Percentiles rank a stretch among this genome's conserved stretches.
Conservation (phyloP, 2,113 vertebrate species). For the Rhinichthys klamathensis region DNA sequence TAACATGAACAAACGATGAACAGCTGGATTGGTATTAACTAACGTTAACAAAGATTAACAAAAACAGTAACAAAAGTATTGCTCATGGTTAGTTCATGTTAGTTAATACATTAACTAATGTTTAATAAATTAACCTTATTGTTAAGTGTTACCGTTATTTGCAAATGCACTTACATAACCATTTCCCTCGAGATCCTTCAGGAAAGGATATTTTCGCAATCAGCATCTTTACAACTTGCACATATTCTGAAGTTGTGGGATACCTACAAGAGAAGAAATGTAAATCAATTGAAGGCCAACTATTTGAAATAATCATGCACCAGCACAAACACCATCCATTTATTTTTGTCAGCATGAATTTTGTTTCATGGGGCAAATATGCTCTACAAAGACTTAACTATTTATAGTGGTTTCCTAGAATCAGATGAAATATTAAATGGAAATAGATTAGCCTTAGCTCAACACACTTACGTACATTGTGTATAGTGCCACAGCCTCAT, state of each 20-base stretch:
- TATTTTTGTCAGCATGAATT: too few species aligned
- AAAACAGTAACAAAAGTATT: too few species aligned
- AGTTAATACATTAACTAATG: too few species aligned
- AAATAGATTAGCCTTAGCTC: slow-evolving; percentile 8
- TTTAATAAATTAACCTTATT: too few species aligned
- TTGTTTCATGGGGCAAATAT: too few species aligned
- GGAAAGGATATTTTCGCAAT: slow-evolving; percentile 11
- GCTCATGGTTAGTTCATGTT: too few species aligned
- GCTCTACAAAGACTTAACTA: neutral
- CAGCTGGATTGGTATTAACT: too few species aligned
- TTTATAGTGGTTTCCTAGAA: slow-evolving; percentile 9
- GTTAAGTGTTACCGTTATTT: too few species aligned
- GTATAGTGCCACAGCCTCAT: slow-evolving; percentile 10
- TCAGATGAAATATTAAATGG: slow-evolving; percentile 4
- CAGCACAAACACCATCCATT: too few species aligned
- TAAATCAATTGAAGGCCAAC: neutral
- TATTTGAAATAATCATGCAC: too few species aligned
- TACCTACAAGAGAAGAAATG: slow-evolving; percentile 12
- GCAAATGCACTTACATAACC: slow-evolving; percentile 8
- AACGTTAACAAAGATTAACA: too few species aligned
- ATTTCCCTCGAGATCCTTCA: slow-evolving; percentile 16
- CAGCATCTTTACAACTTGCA: slow-evolving; percentile 14
- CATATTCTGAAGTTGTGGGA: slow-evolving; percentile 14
- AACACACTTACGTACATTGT: slow-evolving; percentile 13
- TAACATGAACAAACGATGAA: too few species aligned